These are phyloP conservation scores for Linyphia triangularis DNA, from an alignment of 2,888 invertebrate genomes.

Conservation along the genomic window DNA sequence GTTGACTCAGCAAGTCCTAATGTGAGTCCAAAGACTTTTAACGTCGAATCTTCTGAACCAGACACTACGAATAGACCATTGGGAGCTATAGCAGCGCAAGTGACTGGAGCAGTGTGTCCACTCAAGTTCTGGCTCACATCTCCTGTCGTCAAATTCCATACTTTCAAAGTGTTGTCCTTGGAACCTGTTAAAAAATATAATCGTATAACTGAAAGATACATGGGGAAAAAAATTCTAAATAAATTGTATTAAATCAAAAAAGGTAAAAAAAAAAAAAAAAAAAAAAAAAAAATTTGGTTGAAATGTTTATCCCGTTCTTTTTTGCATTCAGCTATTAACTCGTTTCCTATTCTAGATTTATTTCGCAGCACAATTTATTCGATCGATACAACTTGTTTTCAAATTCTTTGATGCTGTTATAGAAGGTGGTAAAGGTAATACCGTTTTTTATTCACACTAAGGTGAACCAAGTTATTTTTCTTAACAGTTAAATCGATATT, in stretches of 20 bases:
- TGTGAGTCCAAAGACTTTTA: constrained; percentile 90
- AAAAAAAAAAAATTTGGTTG: no score
- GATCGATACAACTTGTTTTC: no score
- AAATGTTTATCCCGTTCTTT: no score
- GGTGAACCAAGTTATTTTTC: neutral
- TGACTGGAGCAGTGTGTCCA: constrained; percentile 88
- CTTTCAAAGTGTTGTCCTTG: constrained; percentile 85
- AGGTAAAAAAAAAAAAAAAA: no score
- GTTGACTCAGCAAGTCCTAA: constrained; percentile 87
- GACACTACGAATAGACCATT: constrained; percentile 89
- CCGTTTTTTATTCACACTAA: neutral
- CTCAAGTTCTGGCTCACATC: constrained; percentile 88
- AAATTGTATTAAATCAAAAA: neutral
- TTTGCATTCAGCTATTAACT: no score
- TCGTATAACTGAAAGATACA: neutral
- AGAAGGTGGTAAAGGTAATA: neutral
- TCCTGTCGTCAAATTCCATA: constrained; percentile 92
- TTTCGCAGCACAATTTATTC: no score
- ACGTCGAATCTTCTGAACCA: constrained; percentile 89
- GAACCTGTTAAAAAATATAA: constrained; percentile 77
- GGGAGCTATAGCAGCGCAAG: constrained; percentile 90
- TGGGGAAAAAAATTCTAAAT: neutral
- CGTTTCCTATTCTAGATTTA: no score
- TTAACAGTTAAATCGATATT: no score
- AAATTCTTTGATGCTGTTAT: no score